Conservation (phyloP, 2,888 invertebrate species). For the Drosophila setosimentum region DNA sequence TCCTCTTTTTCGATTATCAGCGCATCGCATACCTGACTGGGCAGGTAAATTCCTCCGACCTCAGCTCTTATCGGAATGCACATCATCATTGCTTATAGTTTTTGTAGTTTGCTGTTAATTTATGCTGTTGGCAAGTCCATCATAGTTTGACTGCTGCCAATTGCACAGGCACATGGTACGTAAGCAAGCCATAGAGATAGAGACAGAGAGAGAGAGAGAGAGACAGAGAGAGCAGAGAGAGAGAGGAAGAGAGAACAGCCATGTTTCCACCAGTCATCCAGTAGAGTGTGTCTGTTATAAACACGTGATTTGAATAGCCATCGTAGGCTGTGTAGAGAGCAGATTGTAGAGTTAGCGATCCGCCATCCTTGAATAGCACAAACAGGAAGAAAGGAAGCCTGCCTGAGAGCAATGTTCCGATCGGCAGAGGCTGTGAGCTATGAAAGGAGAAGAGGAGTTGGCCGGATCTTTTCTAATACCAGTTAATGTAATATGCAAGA, state of each 20-base stretch:
- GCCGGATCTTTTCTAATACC: not conserved
- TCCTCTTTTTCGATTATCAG: not conserved
- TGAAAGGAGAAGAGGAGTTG: not conserved
- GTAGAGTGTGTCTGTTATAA: not conserved
- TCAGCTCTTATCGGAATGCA: constrained; percentile 19
- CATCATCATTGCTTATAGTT: constrained; percentile 32
- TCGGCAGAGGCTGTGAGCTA: not conserved
- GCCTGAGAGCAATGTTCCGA: not conserved
- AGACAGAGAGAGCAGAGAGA: not conserved
- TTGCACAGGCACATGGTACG: not conserved
- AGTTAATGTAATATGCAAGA: not conserved
- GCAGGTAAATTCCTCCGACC: constrained; percentile 28
- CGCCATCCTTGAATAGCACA: not conserved
- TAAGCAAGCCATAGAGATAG: not conserved
- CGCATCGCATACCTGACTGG: constrained; percentile 23
- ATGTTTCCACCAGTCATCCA: not conserved
- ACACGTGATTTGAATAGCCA: not conserved
- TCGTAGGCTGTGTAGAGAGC: not conserved
- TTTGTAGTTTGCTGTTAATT: constrained; percentile 3
- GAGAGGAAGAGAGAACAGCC: not conserved
- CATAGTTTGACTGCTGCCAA: constrained; percentile 13
- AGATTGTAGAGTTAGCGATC: not conserved
- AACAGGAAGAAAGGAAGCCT: not conserved
- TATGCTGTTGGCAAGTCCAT: not conserved
- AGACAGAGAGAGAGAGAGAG: not conserved